These are phyloP conservation scores for Azemiops feae DNA, from an alignment of 2,113 vertebrate genomes.

Conservation along the genomic window DNA sequence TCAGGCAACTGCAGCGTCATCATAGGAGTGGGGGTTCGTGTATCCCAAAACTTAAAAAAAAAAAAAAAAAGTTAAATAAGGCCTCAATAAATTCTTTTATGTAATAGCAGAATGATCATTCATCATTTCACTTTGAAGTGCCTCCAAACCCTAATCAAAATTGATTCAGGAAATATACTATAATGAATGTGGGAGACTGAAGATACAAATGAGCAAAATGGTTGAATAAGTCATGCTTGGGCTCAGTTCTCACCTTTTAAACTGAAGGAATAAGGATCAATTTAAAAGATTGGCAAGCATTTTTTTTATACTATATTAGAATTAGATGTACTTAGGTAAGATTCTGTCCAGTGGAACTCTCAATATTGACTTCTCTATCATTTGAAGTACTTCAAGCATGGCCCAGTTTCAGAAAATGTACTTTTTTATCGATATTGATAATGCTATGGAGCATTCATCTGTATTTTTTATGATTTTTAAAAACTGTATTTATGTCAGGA, in stretches of 20 bases:
- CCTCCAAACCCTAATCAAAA: not conserved
- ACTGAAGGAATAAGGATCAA: not conserved
- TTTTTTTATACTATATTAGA: not conserved
- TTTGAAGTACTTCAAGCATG: not conserved
- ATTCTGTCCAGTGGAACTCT: not conserved
- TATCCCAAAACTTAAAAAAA: constrained; percentile 91
- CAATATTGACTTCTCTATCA: not conserved
- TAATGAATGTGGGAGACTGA: not conserved
- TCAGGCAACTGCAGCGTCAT: constrained; percentile 95
- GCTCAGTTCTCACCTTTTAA: not conserved
- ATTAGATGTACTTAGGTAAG: not conserved
- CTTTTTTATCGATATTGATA: not conserved
- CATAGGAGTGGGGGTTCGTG: constrained; percentile 95
- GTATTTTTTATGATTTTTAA: not conserved
- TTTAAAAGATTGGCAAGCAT: not conserved
- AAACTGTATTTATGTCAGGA: not conserved
- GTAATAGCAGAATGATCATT: not conserved
- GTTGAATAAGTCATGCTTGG: not conserved
- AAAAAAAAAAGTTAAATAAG: constrained; percentile 12
- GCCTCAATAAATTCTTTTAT: not conserved
- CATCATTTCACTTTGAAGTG: not conserved
- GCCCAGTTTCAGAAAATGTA: not conserved
- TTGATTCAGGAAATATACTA: not conserved
- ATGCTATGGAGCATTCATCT: not conserved
- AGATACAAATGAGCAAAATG: not conserved